phyloP scores from a whole-genome alignment of 1,140 invertebrate species.

The Archegozetes longisetosus region DNA sequence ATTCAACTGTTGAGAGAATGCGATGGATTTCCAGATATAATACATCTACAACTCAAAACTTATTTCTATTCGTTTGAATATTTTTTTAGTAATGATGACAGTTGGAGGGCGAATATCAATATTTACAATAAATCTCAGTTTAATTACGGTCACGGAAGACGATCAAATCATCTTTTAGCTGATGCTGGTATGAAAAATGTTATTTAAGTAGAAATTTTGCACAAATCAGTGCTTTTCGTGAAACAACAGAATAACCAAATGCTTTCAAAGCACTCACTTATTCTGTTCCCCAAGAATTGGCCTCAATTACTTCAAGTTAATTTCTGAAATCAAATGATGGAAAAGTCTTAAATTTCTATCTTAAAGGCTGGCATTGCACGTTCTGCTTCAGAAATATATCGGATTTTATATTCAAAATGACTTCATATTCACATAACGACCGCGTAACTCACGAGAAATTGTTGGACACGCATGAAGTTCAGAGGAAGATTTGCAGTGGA shows the following conservation, averaged over 20 bases:
- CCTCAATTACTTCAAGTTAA: no score
- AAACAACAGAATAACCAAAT: no score
- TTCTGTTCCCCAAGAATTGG: no score
- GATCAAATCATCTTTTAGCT: not conserved
- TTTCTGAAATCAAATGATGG: not conserved
- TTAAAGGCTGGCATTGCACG: conserved; percentile 14
- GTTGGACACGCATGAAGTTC: not conserved
- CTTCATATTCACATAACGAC: conserved; percentile 11
- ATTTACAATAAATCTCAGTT: not conserved
- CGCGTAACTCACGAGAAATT: not conserved
- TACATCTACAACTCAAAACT: conserved; percentile 9
- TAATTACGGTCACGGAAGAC: not conserved
- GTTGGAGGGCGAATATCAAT: not conserved
- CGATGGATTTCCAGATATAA: not conserved
- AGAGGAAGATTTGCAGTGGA: conserved; percentile 4
- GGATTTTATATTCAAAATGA: conserved; percentile 14
- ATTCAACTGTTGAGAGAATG: not conserved
- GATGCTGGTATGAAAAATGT: conserved; percentile 2
- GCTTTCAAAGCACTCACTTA: no score
- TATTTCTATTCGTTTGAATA: conserved; percentile 14
- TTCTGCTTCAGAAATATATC: conserved; percentile 6
- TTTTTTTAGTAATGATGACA: not conserved
- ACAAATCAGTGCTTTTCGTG: no score
- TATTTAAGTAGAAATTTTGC: no score
- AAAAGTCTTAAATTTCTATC: not conserved